Base-by-base conservation (phyloP, 2,797 vertebrate genomes). In the Protonibea diacanthus region DNA sequence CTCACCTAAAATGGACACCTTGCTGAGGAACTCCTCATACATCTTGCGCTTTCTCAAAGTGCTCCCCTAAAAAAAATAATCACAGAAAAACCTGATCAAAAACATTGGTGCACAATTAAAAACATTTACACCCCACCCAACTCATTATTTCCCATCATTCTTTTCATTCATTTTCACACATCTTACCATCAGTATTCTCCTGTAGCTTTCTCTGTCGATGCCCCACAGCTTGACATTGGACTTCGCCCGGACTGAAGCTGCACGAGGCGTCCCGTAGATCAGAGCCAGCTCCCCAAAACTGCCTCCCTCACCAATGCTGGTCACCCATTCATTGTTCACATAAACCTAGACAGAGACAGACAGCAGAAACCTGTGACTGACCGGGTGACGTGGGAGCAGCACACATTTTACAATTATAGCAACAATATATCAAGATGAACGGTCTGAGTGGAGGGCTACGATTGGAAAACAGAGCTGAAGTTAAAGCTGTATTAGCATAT, bases 1-100 rank as follows among this genome's bases (percentile, higher is more conserved):
- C 96, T 96, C 90, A 97, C 97, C 97, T 87, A 98, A 83, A 92
- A 98, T 98, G 58, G 97, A 98, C n/a, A 98, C 97, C 93, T 98
- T 98, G 90, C 96, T 97, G 82, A 98, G 95, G 93, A 98, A 98
- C 83, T 97, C 97, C 81, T 97, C 97, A 60, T 98, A 98, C 97
- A 98, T 98, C 93, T 98, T 98, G 78, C 97, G 94, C 92, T 98
- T 98, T 74, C 97, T 96, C 90, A 98, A 89, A 44, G 97, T 97
- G 88, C 97, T 98, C 63, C 97, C 97, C 97, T 98, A 65, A 61
- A 79, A 62, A 0, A 20, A 5, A 49, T n/a, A 38, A 42, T 21
- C 40, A 27, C 12, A 17, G 5, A 7, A 57, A 4, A 56, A 21
- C 27, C 17, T 48, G 3, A 44, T 21, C 1, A 12, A 6, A 2